A percentile compares a stretch with the other conserved stretches of the same genome.
phyloP scores from a whole-genome alignment of 1,140 invertebrate genomes.

The Hyles euphorbiae region DNA sequence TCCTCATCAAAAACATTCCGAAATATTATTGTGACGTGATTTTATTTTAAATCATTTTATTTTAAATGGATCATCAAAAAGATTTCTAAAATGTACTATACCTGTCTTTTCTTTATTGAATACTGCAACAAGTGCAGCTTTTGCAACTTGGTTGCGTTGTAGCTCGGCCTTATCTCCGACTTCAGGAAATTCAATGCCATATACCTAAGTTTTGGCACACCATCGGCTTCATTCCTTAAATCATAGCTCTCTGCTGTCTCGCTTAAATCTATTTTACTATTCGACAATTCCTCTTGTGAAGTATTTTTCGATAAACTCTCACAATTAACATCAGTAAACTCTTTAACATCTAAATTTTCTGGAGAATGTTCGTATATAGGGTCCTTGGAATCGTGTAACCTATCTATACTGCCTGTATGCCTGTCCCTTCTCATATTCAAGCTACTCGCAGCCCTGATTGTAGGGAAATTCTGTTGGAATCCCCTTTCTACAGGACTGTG shows the following conservation, averaged over 20 bases:
- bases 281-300: conserved; percentile 56
- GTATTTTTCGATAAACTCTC: conserved; percentile 42
- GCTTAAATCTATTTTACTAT: conserved; percentile 65
- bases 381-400: conserved; percentile 35
- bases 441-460: conserved; percentile 46
- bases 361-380: conserved; percentile 71
- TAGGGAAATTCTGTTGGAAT: conserved; percentile 61
- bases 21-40: too few species aligned
- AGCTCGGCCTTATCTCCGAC: conserved; percentile 82
- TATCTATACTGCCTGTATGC: conserved; percentile 15
- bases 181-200: conserved; percentile 68
- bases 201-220: conserved; percentile 59
- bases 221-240: conserved; percentile 52
- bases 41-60: too few species aligned
- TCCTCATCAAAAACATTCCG: too few species aligned
- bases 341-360: conserved; percentile 60
- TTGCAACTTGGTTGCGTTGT: conserved; percentile 83
- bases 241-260: conserved; percentile 72
- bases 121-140: conserved; percentile 69
- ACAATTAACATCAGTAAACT: conserved; percentile 57
- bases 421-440: conserved; percentile 43
- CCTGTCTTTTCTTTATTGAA: conserved; percentile 65
- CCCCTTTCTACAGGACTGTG: conserved; percentile 61
- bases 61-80: too few species aligned
- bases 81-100: too few species aligned